These are phyloP conservation scores for Dendronephthya gigantea DNA, from an alignment of 64 coral and sea anemone species.

Conservation along the genomic window DNA sequence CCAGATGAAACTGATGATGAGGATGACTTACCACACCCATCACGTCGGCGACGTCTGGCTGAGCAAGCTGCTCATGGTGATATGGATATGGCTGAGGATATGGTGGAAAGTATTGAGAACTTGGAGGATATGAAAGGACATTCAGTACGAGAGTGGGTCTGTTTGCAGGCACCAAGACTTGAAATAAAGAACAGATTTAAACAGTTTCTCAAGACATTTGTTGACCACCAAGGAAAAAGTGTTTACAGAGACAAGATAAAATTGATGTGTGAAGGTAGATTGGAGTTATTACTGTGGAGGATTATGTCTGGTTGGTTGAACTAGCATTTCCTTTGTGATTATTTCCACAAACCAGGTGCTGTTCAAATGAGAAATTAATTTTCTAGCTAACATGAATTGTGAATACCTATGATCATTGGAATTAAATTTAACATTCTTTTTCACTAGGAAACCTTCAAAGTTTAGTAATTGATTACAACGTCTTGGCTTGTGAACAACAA, in stretches of 20 bases:
- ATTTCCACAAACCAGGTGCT: too few relatives aligned
- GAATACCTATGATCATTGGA: too few relatives aligned
- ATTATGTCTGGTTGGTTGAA: too few relatives aligned
- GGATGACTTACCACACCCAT: constrained; percentile 51
- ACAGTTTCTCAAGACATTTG: constrained; percentile 90
- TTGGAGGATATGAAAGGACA: constrained; percentile 99
- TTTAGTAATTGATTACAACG: constrained; percentile 88
- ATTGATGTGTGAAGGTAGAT: constrained; percentile 94
- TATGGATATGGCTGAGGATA: constrained; percentile 81
- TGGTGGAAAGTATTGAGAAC: constrained; percentile 98
- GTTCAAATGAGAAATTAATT: too few relatives aligned
- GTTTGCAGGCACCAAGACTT: constrained; percentile 67
- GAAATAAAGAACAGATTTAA: constrained; percentile 99
- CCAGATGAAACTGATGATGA: constrained; percentile 94
- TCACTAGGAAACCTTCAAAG: constrained; percentile 80
- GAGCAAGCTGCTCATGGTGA: constrained; percentile 85
- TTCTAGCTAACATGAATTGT: background rate
- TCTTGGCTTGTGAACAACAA: constrained; percentile 79
- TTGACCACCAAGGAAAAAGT: constrained; percentile 95
- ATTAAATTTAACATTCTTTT: too few relatives aligned
- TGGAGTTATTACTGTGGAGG: background rate
- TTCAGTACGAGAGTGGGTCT: constrained; percentile 93
- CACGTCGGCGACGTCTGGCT: constrained; percentile 60
- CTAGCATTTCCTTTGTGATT: too few relatives aligned
- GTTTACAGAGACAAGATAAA: constrained; percentile 92